Base-by-base conservation (phyloP, 64 coral and sea anemone species). In the Montipora sp. region DNA sequence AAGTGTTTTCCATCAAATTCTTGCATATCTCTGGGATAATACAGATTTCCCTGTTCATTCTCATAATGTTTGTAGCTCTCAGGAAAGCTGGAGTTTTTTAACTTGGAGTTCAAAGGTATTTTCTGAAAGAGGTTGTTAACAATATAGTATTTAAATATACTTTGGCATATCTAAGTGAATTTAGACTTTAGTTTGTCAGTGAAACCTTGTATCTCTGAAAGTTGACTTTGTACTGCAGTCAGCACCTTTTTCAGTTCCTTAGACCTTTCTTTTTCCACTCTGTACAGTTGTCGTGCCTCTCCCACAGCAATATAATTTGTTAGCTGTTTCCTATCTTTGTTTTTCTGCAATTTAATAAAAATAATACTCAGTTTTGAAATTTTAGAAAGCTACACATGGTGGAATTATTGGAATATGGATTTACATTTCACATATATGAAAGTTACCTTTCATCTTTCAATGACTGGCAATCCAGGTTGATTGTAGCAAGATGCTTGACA, bases 281-380 rank as follows among this genome's bases (percentile, higher is more conserved):
- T 57, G 53, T 8, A 57, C 6, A 57, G 11, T 57, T 57, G 53
- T 57, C 11, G 2, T 57, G 53, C 53, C 53, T 57, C 53, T 3
- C 11, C 53, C 53, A 57, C 53, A 57, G 0, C 53, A 57, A 57
- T 57, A 57, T 5, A 7, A 57, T 57, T 57, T 57, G 53, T 57
- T 57, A 74, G 19, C 71, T 24, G 18, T 74, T 74, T 21, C 20
- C 21, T 74, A n/a, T 74, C 71, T 74, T 74, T 74, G 71, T 74
- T 74, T 74, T 74, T 74, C 71, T 74, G 71, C 19, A 74, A 74
- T 21, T 21, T 74, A 74, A 74, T 74, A 74, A n/a, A 74, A 19
- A 74, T 24, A 21, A 21, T 74, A 21, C 20, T 74, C 19, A 74
- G 71, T 21, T 74, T 74, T 74, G 19, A 74, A 4, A 19, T 44